Base-by-base conservation (phyloP, 2,888 invertebrate genomes). In the Ernsta delagoae region DNA sequence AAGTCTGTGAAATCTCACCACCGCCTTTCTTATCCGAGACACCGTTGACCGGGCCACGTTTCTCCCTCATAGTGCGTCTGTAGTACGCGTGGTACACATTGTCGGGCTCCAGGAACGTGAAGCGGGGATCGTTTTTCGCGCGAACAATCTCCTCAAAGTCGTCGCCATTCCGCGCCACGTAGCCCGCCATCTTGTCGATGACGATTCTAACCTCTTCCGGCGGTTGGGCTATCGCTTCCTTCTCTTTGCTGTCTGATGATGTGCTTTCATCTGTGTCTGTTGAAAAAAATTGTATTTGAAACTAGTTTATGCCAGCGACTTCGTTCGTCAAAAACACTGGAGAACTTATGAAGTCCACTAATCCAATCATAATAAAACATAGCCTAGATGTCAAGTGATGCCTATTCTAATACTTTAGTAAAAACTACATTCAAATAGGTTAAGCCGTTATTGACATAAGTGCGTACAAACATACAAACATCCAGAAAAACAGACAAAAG, bases 101-200 rank as follows among this genome's bases (percentile, higher is more conserved):
- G 3, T 93, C 94, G 0, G 96, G 93, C 72, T 97, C 95, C 0
- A 99, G 89, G 85, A 99, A 99, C 34, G 96, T 96, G 86, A 99
- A 99, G 43, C 98, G 93, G 0, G 96, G 95, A 84, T 99, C 98
- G 65, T 96, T 96, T 82, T 97, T 98, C 3, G 96, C 95, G 76
- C 96, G 96, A 8, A 98, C 96, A 36, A 98, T 97, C 45, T 96
- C 96, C 78, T 99, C 99, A 83, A 99, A 99, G 79, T 98, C 97
- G 67, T 96, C 95, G 0, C 99, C 99, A 88, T 99, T 99, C 77
- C 98, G 98, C 0, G 98, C 97, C 0, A 99, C 99, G 86, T 99
- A 99, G 73, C 96, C 96, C 0, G 99, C 99, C 96, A 99, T 98
- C 88, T 99, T 98, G 87, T 99, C 98, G 70, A 99, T 97, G 7